Base-by-base conservation (phyloP, 1,140 invertebrate species). In the Bombus turneri region DNA sequence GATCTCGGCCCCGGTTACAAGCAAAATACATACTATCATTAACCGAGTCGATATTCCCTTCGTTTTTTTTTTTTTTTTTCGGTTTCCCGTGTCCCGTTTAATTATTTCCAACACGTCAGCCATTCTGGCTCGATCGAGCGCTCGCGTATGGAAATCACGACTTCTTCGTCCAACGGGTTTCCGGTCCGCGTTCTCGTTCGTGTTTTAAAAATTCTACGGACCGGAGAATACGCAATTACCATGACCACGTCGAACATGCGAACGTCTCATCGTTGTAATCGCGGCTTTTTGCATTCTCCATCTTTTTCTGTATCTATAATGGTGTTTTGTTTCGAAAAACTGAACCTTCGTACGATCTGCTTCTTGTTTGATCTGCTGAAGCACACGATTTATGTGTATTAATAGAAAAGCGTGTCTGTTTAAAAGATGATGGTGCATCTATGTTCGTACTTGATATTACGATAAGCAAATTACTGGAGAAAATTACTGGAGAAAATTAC, bases 171-270 rank as follows among this genome's bases (percentile, higher is more conserved):
- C 62, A 31, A 25, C 6, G 22, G 47, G 53, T 76, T 83, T 83
- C 81, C 81, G 73, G 28, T 64, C 12, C 28, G 78, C 62, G 68
- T 78, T 62, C n/a, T 5, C 68, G 39, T 18, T 13, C 34, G 47
- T 34, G 28, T 28, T 41, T 37, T 28, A 76, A 72, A 76, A 83
- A 76, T 74, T 53, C 28, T 34, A 83, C 72, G 9, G 53, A 66
- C 66, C 69, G 43, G 80, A 31, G 64, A 83, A 69, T 88, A 86
- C 81, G 93, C 88, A 91, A 92, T 92, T 93, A 93, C 79, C 72
- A 41, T 88, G 75, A 88, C 91, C 31, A 66, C 78, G 88, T 64
- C 64, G 84, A 85, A 84, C 91, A 90, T 88, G 88, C 88, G 85
- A 88, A 82, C 88, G 82, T 87, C 78, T 57, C 59, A 37, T 62